A percentile compares a stretch with the other conserved stretches of the same genome.
phyloP scores from a whole-genome alignment of 2,888 invertebrate genomes.

The Anodontia alba region DNA sequence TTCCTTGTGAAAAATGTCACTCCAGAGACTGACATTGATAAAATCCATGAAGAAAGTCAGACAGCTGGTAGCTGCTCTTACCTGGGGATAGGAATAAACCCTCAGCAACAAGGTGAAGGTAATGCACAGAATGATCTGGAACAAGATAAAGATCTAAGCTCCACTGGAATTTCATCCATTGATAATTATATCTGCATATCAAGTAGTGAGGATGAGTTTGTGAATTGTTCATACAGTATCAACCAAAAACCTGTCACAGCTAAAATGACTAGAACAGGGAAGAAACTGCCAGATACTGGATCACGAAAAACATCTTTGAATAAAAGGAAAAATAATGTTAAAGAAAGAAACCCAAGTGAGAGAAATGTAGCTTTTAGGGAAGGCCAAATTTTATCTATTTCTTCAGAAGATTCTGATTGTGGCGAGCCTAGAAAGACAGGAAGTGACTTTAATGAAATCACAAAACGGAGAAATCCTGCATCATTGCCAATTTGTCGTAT shows the following conservation, averaged over 20 bases:
- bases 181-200: not conserved
- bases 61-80: not conserved
- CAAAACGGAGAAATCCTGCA: not conserved
- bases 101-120: not conserved
- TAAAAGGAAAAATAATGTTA: not conserved
- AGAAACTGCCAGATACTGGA: not conserved
- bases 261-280: too few relatives aligned
- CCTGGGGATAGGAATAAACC: not conserved
- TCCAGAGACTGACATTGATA: not conserved
- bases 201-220: slow-evolving; percentile 1
- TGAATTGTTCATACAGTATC: not conserved
- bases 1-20: not conserved
- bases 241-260: not conserved
- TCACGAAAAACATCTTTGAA: not conserved
- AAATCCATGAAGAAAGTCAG: not conserved
- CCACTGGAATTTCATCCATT: not conserved
- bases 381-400: not conserved
- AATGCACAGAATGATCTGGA: not conserved
- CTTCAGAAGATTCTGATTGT: not conserved
- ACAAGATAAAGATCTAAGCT: not conserved
- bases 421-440: not conserved
- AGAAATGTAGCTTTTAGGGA: not conserved
- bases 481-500: not conserved
- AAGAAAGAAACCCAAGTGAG: not conserved
- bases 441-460: not conserved